Percentiles rank a stretch among this genome's conserved stretches.
Conservation (phyloP, 2,797 vertebrate genomes). For the Syngnathus acus region DNA sequence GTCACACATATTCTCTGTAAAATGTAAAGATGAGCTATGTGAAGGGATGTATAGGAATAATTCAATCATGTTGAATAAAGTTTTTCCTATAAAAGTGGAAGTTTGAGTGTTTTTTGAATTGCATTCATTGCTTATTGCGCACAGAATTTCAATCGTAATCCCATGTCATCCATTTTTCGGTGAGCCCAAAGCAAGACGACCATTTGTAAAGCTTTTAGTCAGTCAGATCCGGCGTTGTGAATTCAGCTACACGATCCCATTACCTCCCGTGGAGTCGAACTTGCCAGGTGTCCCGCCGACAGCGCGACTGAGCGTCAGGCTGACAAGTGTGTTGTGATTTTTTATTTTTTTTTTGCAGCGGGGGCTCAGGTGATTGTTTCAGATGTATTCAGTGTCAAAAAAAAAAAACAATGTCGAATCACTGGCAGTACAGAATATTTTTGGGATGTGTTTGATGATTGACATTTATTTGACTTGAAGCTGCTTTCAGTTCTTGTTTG, state of each 20-base stretch:
- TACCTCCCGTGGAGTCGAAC: conserved; percentile 38
- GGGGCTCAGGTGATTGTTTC: background rate
- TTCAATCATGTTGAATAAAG: conserved; percentile 79
- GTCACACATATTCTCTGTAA: conserved; percentile 79
- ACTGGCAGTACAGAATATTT: background rate
- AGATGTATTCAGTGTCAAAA: background rate
- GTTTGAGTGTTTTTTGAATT: conserved; percentile 62
- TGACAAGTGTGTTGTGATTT: background rate
- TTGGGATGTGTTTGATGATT: background rate
- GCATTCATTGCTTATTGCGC: background rate
- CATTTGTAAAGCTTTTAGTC: conserved; percentile 19
- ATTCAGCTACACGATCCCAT: conserved; percentile 43
- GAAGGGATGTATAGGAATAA: conserved; percentile 85
- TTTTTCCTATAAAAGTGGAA: conserved; percentile 78
- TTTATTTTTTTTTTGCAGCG: too few relatives aligned
- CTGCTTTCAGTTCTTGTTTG: too few relatives aligned
- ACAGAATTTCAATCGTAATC: background rate
- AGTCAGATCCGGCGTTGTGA: conserved; percentile 72
- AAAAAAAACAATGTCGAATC: background rate
- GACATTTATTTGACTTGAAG: background rate
- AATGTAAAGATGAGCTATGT: conserved; percentile 73
- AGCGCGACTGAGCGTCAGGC: background rate
- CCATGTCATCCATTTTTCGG: conserved; percentile 13
- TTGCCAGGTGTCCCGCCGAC: conserved; percentile 29
- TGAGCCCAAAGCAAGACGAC: conserved; percentile 14